These are phyloP conservation scores for Enteromius mattozi DNA, from an alignment of 2,797 vertebrate genomes.

Conservation along the genomic window DNA sequence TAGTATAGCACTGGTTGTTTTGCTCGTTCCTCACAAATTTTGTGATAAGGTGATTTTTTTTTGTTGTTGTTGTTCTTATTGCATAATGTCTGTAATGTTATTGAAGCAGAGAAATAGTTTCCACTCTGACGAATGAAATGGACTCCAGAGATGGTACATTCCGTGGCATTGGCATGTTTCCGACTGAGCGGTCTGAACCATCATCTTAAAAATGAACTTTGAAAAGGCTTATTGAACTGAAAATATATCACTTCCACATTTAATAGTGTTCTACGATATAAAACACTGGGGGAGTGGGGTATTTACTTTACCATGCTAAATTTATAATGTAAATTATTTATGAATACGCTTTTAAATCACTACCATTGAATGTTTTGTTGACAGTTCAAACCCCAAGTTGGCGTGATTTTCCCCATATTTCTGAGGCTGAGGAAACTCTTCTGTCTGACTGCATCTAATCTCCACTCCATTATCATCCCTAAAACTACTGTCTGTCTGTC, in stretches of 20 bases:
- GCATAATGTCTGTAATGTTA: slow-evolving; percentile 25
- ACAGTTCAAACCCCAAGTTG: slow-evolving; percentile 21
- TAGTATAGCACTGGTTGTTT: slow-evolving; percentile 66
- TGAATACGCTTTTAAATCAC: neutral
- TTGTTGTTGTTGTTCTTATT: neutral
- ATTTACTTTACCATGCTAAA: slow-evolving; percentile 47
- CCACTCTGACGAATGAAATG: slow-evolving; percentile 15
- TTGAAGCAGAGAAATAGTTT: neutral
- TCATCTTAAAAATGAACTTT: slow-evolving; percentile 25
- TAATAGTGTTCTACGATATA: slow-evolving; percentile 43
- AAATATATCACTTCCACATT: slow-evolving; percentile 45
- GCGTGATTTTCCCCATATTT: neutral
- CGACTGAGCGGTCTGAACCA: slow-evolving; percentile 11
- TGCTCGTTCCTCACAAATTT: neutral
- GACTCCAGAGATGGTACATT: slow-evolving; percentile 40
- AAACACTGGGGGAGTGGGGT: slow-evolving; percentile 4
- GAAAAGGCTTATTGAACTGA: slow-evolving; percentile 42
- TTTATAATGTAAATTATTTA: slow-evolving; percentile 37
- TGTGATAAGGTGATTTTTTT: neutral
- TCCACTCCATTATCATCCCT: slow-evolving; percentile 36
- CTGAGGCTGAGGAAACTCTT: neutral
- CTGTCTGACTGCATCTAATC: neutral
- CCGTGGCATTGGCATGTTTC: slow-evolving; percentile 40
- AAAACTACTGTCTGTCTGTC: neutral
- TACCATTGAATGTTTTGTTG: neutral